phyloP scores from a whole-genome alignment of 2,888 invertebrate genomes.

The Pardosa pseudoannulata region DNA sequence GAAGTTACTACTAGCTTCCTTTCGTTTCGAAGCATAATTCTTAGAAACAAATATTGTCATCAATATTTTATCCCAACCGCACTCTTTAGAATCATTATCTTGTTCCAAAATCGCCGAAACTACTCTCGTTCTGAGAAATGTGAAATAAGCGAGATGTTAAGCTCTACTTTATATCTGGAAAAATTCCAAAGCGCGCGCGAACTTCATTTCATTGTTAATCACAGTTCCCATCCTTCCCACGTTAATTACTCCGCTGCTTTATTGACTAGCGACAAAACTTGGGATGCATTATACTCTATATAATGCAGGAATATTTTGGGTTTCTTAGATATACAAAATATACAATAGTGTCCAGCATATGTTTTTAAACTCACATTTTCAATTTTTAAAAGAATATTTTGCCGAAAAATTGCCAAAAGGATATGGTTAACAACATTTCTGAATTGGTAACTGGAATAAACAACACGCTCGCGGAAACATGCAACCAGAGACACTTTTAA shows the following conservation, averaged over 20 bases:
- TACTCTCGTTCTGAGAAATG: neutral
- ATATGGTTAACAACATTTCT: no score
- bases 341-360: no score
- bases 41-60: constrained; percentile 13
- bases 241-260: neutral
- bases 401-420: no score
- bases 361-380: no score
- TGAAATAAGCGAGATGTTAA: constrained; percentile 30
- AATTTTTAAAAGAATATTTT: no score
- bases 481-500: no score
- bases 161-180: constrained; percentile 39
- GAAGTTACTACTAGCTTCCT: neutral
- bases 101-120: neutral
- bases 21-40: neutral
- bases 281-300: no score
- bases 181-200: constrained; percentile 38
- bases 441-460: no score
- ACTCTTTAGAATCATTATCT: constrained; percentile 1
- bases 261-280: neutral
- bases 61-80: constrained; percentile 15
- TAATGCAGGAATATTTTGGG: no score
- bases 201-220: constrained; percentile 8
- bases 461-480: no score
- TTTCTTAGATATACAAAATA: no score
- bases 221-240: neutral